These are phyloP conservation scores for Anniella stebbinsi DNA, from an alignment of 2,797 vertebrate species.

Conservation along the genomic window DNA sequence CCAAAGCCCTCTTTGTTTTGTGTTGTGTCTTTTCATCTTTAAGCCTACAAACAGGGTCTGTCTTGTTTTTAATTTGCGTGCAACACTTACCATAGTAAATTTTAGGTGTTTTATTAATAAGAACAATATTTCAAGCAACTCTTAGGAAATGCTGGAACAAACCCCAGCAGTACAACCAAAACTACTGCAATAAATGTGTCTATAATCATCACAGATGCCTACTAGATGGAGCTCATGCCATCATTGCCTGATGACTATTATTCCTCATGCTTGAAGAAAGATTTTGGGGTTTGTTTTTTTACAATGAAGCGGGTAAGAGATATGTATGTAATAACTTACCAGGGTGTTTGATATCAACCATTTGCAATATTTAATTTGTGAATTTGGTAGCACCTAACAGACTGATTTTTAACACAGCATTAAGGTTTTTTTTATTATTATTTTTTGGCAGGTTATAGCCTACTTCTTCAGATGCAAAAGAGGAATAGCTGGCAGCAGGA, in stretches of 20 bases:
- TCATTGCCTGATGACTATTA: background rate
- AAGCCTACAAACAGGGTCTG: background rate
- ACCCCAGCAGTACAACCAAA: background rate
- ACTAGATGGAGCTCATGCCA: too few relatives aligned
- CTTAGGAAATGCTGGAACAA: background rate
- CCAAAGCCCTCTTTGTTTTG: background rate
- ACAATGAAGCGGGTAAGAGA: background rate
- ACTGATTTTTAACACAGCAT: background rate
- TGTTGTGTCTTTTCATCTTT: background rate
- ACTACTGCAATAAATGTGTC: background rate
- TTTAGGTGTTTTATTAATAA: background rate
- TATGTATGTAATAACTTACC: background rate
- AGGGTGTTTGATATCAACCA: background rate
- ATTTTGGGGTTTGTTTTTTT: background rate
- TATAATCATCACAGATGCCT: background rate
- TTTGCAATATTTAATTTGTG: background rate
- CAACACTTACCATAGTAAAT: background rate
- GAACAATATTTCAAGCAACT: background rate
- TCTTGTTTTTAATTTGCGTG: background rate
- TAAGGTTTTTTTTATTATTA: too few relatives aligned
- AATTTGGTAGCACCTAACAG: background rate
- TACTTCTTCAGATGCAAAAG: background rate
- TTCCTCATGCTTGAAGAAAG: background rate
- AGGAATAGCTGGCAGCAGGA: background rate
- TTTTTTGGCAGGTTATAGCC: background rate